Percentiles rank a stretch among this genome's conserved stretches.
phyloP scores from a whole-genome alignment of 2,113 vertebrate genomes.

The Baryphthengus martii region DNA sequence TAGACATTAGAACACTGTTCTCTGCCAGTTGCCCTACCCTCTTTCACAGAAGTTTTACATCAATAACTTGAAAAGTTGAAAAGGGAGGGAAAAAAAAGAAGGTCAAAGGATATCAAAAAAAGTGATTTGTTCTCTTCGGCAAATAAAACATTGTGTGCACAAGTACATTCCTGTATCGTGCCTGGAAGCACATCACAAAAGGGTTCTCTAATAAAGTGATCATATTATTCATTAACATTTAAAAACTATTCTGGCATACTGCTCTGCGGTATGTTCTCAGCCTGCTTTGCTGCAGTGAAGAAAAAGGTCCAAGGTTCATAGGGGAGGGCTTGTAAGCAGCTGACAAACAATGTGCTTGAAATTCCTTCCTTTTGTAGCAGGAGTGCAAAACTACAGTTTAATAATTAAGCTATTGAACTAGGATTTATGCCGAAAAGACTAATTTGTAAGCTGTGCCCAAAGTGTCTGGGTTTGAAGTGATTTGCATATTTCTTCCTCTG shows the following conservation, averaged over 20 bases:
- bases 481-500: conserved; percentile 64
- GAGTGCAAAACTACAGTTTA: conserved; percentile 64
- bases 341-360: conserved; percentile 61
- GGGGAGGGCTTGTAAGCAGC: conserved; percentile 63
- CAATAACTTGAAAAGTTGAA: not conserved
- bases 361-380: conserved; percentile 67
- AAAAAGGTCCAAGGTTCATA: conserved; percentile 53
- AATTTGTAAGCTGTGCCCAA: conserved; percentile 66
- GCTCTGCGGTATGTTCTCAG: conserved; percentile 4
- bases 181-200: conserved; percentile 57
- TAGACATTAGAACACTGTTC: not conserved
- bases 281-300: conserved; percentile 22
- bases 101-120: conserved; percentile 34
- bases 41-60: not conserved
- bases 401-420: conserved; percentile 69
- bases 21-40: not conserved
- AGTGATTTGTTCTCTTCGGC: not conserved
- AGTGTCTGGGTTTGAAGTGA: conserved; percentile 61
- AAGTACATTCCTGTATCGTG: conserved; percentile 45
- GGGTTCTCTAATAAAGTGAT: conserved; percentile 41
- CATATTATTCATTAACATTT: conserved; percentile 65
- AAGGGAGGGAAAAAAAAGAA: not conserved
- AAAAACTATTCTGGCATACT: conserved; percentile 5
- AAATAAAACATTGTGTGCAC: conserved; percentile 24
- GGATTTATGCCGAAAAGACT: conserved; percentile 66